Conservation (phyloP, 2,113 vertebrate genomes). For the Polypterus bichir region DNA sequence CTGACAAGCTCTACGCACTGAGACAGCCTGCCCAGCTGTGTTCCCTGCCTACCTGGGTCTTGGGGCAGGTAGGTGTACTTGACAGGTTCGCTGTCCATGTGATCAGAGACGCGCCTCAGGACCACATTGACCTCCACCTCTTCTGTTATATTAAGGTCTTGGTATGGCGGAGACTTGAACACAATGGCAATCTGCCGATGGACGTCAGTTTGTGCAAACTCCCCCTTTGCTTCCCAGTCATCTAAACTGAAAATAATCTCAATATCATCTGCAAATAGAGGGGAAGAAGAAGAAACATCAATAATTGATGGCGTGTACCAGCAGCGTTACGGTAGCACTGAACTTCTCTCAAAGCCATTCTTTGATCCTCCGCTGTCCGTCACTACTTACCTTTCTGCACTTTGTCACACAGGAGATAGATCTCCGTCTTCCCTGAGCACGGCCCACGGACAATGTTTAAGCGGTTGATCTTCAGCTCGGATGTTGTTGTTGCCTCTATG, state of each 20-base stretch:
- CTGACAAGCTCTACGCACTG: too few species aligned
- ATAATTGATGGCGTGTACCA: background rate
- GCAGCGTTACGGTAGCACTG: background rate
- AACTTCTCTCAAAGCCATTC: background rate
- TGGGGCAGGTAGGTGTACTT: conserved; percentile 66
- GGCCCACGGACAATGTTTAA: conserved; percentile 67
- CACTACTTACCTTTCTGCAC: conserved; percentile 76
- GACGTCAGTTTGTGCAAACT: conserved; percentile 82
- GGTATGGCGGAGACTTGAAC: conserved; percentile 73
- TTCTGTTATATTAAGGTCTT: conserved; percentile 59
- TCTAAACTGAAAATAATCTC: conserved; percentile 66
- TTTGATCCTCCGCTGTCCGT: too few species aligned
- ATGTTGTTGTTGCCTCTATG: conserved; percentile 82
- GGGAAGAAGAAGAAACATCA: background rate
- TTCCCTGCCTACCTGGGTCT: conserved; percentile 46
- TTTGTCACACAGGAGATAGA: conserved; percentile 88
- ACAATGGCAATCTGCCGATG: conserved; percentile 87
- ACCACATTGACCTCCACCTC: conserved; percentile 59
- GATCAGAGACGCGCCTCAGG: conserved; percentile 68
- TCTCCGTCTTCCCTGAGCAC: conserved; percentile 68
- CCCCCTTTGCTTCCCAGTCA: conserved; percentile 70
- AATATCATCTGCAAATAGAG: conserved; percentile 59
- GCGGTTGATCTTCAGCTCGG: conserved; percentile 74
- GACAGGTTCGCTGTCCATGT: conserved; percentile 69
- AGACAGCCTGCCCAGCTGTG: too few species aligned